Evolutionary conservation across 23 tunicate species (phyloP), one percentile per base, ranked within the genome.

Genomic region (Styela clava): DNA sequence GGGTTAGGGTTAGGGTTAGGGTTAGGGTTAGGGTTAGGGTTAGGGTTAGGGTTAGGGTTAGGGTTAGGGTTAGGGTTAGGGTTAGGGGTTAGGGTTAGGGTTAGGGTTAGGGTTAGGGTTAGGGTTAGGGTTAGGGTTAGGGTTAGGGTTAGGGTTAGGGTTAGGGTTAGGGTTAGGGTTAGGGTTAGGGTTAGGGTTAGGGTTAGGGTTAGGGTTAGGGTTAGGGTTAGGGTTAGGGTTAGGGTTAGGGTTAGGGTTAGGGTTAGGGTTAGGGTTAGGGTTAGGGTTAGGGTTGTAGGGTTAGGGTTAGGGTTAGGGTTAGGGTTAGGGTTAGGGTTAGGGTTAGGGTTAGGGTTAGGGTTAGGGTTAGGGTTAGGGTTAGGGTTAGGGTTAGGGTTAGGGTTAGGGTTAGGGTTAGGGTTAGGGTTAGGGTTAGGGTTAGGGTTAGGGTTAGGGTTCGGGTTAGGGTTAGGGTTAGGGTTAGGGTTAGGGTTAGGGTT

Each of bases 81-180:
- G 87, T 85, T 84, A 44, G 79, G n/a, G n/a, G n/a, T n/a, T n/a
- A n/a, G n/a, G n/a, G n/a, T n/a, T n/a, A n/a, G n/a, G n/a, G n/a
- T n/a, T 85, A 85, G 87, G 51, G 79, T 79, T 85, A 85, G 87
- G 79, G 79, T 79, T 85, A 87, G 86, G 79, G 79, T 79, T 85
- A 85, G 84, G 84, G 84, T 7, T 31, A 69, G 84, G 84, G 79
- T 79, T 72, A 79, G 84, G 84, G 84, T 79, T 79, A 79, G 84
- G 82, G 84, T 72, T 72, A 72, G 82, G 82, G 84, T 72, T 72
- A 52, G 84, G 89, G 89, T 69, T 86, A 61, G 87, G 89, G 89
- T 86, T 86, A 86, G 87, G 89, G 89, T 82, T 86, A 82, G 89
- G 89, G 86, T 83, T 86, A 86, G 89, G 89, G 89, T 82, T 86